Evolutionary conservation across 2,797 vertebrate genomes (phyloP).

Genomic region (Geotrypetes seraphini): DNA sequence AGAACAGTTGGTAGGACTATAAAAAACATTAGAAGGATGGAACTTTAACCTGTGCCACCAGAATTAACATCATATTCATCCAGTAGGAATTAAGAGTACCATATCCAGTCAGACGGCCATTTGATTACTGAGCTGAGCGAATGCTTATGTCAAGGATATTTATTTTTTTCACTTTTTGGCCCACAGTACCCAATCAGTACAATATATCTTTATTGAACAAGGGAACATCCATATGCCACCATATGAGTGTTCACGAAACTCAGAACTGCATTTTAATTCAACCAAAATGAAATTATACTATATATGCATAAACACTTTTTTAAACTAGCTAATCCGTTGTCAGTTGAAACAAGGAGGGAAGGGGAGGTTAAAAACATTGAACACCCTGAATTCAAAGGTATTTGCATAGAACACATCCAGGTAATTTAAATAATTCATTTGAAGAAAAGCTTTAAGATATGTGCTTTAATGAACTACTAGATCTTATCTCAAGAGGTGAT

Average conservation of each 20-base stretch:
- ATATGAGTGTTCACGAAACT: no score
- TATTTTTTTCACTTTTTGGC: slow-evolving; percentile 25
- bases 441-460: slow-evolving; percentile 20
- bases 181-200: slow-evolving; percentile 51
- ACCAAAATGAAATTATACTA: slow-evolving; percentile 23
- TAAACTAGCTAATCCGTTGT: no score
- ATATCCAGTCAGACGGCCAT: slow-evolving; percentile 19
- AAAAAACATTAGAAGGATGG: slow-evolving; percentile 5
- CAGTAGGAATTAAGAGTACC: slow-evolving; percentile 4
- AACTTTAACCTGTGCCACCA: slow-evolving; percentile 21
- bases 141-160: slow-evolving; percentile 3
- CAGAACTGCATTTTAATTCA: no score
- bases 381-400: no score
- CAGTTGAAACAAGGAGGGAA: no score
- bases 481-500: slow-evolving; percentile 43
- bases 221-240: slow-evolving; percentile 49
- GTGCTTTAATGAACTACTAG: slow-evolving; percentile 37
- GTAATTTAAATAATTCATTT: no score
- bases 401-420: no score
- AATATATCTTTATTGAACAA: slow-evolving; percentile 62
- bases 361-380: no score
- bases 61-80: slow-evolving; percentile 15
- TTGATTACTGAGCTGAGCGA: background rate
- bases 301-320: no score
- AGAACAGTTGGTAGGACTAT: no score